Evolutionary conservation across 1,140 invertebrate species (phyloP).

Genomic region (Ephestia elutella): DNA sequence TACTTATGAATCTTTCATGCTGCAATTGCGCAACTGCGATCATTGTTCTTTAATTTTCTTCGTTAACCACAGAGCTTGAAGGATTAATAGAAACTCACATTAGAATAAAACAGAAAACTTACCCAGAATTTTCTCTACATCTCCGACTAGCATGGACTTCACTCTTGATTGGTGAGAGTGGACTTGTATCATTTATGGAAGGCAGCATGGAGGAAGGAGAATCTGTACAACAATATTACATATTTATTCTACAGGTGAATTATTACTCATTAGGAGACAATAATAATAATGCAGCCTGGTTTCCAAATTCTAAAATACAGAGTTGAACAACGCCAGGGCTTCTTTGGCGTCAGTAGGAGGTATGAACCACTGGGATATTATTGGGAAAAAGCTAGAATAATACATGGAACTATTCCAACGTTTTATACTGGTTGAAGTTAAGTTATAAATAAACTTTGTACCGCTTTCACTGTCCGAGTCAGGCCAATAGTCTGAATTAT

Average conservation of each 20-base stretch:
- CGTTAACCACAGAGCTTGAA: too few species aligned
- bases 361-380: too few species aligned
- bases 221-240: slow-evolving; percentile 49
- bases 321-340: too few species aligned
- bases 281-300: background rate
- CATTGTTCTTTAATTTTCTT: too few species aligned
- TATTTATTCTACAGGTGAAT: slow-evolving; percentile 8
- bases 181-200: slow-evolving; percentile 65
- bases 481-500: slow-evolving; percentile 55
- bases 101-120: slow-evolving; percentile 15
- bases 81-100: too few species aligned
- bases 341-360: too few species aligned
- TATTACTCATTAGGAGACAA: too few species aligned
- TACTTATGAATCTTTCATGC: too few species aligned
- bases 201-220: slow-evolving; percentile 71
- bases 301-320: background rate
- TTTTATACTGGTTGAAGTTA: background rate
- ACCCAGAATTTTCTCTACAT: slow-evolving; percentile 69
- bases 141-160: slow-evolving; percentile 67
- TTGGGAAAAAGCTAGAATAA: too few species aligned
- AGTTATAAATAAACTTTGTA: slow-evolving; percentile 15
- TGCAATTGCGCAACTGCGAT: too few species aligned
- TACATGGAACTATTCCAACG: too few species aligned
- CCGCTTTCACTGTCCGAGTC: slow-evolving; percentile 53
- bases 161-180: slow-evolving; percentile 72